Evolutionary conservation across 2,113 vertebrate species (phyloP), one percentile per base, ranked within the genome.

Genomic region (Gymnocephalus cernua): DNA sequence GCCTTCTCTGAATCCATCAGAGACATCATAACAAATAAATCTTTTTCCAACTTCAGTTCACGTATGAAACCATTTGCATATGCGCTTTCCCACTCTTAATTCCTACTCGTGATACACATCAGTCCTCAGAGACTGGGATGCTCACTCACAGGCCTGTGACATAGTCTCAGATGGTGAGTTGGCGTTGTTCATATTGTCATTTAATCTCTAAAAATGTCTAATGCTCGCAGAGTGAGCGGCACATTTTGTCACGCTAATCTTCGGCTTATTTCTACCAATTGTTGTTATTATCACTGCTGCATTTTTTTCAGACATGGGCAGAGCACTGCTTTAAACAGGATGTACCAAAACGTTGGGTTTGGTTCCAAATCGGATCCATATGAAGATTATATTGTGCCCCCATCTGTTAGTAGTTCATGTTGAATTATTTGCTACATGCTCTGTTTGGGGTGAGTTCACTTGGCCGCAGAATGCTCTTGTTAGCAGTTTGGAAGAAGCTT

Each of bases 291-390:
- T 88, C 80, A 70, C 66, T 32, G 64, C 80, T 80, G 63, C 86
- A 76, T 85, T 79, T 80, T 87, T 92, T 93, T 56, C 84, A 87
- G 81, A 87, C 68, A 45, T 3, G 61, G 82, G 76, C 83, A 78
- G 81, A 79, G 80, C 54, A 2, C 68, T 54, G 83, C 79, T 83
- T 91, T 89, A 93, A 93, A 90, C 91, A 86, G 92, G 91, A 93
- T 83, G 83, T 82, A 79, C 91, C 86, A 77, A 86, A 86, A 86
- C 8, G 44, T 79, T 74, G 85, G 88, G 63, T 91, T 84, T 32
- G 81, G 73, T 86, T 90, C 89, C 86, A 92, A 93, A 94, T 93
- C 77, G 89, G 87, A 93, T 93, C 93, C 94, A 94, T 92, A 91
- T 94, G 94, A 93, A 88, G 92, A 93, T 92, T 93, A 92, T 88